Evolutionary conservation across 2,888 invertebrate species (phyloP).

Genomic region (Tridacna gigas): DNA sequence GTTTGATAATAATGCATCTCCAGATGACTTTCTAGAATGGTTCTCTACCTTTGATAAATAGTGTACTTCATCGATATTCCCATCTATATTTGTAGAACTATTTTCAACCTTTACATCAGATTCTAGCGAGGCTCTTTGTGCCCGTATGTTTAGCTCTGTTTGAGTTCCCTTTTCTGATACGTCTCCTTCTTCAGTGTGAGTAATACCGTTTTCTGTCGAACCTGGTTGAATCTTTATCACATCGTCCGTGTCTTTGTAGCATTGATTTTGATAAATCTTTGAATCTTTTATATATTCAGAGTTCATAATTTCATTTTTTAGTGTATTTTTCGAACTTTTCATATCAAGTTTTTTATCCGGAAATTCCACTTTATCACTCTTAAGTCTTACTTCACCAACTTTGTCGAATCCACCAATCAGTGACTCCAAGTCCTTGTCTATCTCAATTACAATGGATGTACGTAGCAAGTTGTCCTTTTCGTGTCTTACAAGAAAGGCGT

Average conservation of each 20-base stretch:
- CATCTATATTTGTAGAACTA: neutral
- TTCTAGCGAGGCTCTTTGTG: neutral
- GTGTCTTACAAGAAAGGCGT: slow-evolving; percentile 32
- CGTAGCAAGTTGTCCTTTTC: slow-evolving; percentile 41
- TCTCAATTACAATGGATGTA: slow-evolving; percentile 8
- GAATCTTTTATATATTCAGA: no score
- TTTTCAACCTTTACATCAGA: no score
- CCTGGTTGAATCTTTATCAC: no score
- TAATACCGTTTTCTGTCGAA: no score
- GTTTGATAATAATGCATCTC: neutral
- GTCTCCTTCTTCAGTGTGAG: no score
- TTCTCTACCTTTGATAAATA: neutral
- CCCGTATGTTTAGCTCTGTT: neutral
- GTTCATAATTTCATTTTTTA: no score
- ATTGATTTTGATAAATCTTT: no score
- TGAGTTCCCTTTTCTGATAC: neutral
- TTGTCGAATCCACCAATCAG: slow-evolving; percentile 18
- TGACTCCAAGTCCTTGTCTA: slow-evolving; percentile 14
- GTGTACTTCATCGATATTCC: neutral
- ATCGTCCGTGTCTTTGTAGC: no score
- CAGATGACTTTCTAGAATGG: neutral
- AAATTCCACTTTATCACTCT: slow-evolving; percentile 1
- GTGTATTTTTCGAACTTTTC: no score
- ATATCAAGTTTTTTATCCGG: neutral
- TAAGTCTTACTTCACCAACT: slow-evolving; percentile 9